Evolutionary conservation across 1,140 invertebrate species (phyloP).

Genomic region (Drosophila sechellia): DNA sequence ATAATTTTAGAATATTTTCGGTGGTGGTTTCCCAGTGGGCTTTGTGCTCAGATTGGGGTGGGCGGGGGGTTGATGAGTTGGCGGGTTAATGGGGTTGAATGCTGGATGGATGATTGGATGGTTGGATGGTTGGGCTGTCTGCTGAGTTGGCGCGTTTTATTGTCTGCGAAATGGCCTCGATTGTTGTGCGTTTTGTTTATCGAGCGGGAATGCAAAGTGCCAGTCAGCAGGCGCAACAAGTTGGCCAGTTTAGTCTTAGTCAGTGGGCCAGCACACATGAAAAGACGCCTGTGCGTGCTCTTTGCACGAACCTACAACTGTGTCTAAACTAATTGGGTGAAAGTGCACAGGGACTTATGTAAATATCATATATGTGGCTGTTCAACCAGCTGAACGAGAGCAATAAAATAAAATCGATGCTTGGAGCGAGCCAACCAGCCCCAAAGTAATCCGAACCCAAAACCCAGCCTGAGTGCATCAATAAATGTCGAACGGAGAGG

Average conservation of each 20-base stretch:
- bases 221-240: constrained; percentile 57
- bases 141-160: constrained; percentile 70
- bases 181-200: constrained; percentile 66
- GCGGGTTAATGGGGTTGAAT: constrained; percentile 30
- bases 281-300: constrained; percentile 4
- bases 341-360: constrained; percentile 28
- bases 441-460: not conserved
- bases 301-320: constrained; percentile 10
- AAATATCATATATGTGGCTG: not conserved
- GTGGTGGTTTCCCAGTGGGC: constrained; percentile 32
- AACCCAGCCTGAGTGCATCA: constrained; percentile 63
- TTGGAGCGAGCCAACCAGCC: not conserved
- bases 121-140: constrained; percentile 33
- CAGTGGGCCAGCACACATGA: constrained; percentile 2
- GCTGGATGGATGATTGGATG: constrained; percentile 10
- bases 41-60: not conserved
- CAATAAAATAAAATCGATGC: constrained; percentile 72
- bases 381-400: constrained; percentile 7
- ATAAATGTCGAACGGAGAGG: constrained; percentile 62
- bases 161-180: constrained; percentile 51
- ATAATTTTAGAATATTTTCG: constrained; percentile 68
- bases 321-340: constrained; percentile 71
- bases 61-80: not conserved
- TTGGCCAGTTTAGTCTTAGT: constrained; percentile 11
- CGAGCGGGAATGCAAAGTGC: constrained; percentile 43